Evolutionary conservation across 30 jellyfish, hydroid and myxozoan genomes (phyloP).

Genomic region (Phacellophora camtschatica): DNA sequence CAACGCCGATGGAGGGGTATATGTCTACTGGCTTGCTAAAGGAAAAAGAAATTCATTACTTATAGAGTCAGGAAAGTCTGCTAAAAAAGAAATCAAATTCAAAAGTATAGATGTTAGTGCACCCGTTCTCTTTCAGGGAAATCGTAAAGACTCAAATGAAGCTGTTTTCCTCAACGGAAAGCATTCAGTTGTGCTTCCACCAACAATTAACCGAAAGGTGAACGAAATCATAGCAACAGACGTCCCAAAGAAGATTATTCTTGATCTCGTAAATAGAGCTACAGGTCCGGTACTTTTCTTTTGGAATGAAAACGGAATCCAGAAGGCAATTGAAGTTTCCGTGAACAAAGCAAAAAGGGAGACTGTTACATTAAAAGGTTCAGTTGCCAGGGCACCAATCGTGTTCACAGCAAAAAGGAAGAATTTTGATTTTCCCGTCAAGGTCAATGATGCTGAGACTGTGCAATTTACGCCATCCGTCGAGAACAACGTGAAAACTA

Average conservation of each 20-base stretch:
- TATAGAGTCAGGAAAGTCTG: neutral
- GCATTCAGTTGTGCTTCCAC: neutral
- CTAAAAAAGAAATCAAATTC: neutral
- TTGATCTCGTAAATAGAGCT: neutral
- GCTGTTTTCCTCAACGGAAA: neutral
- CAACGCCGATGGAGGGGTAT: neutral
- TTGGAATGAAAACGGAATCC: neutral
- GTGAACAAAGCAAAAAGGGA: neutral
- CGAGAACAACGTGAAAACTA: neutral
- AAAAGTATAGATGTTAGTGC: neutral
- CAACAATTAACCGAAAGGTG: neutral
- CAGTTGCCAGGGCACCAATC: neutral
- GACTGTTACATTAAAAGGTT: neutral
- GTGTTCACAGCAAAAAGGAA: slow-evolving; percentile 1
- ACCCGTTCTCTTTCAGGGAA: neutral
- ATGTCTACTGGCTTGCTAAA: neutral
- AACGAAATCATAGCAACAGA: neutral
- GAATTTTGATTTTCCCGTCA: slow-evolving; percentile 4
- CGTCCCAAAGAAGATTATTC: neutral
- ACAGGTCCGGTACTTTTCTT: neutral
- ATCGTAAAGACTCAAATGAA: neutral
- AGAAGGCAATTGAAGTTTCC: neutral
- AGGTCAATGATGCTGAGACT: neutral
- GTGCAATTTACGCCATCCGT: neutral
- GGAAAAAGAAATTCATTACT: neutral